A percentile compares a stretch with the other conserved stretches of the same genome.
These are phyloP conservation scores for Biston stratarius DNA, from an alignment of 2,888 invertebrate genomes.

Conservation along the genomic window DNA sequence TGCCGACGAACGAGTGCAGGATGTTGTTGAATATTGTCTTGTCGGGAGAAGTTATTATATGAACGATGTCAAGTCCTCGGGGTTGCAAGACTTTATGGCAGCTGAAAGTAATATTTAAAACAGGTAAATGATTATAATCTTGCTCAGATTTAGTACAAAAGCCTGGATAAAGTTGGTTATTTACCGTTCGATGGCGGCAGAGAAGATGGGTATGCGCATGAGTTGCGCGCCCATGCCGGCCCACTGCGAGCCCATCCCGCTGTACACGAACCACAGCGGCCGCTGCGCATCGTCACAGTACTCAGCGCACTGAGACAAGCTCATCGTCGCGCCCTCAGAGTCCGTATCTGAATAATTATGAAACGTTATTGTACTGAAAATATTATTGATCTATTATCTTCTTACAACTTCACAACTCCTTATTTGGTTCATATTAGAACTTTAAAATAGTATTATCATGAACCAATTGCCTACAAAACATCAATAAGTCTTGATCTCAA, in stretches of 20 bases:
- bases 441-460: too few species aligned
- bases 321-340: neutral
- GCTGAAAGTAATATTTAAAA: constrained; percentile 18
- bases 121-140: neutral
- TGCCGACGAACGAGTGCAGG: constrained; percentile 85
- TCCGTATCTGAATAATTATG: neutral
- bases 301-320: constrained; percentile 16
- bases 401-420: neutral
- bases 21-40: constrained; percentile 45
- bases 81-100: constrained; percentile 32
- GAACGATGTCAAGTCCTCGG: constrained; percentile 34
- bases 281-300: constrained; percentile 66
- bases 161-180: neutral
- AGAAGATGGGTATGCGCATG: constrained; percentile 88
- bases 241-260: constrained; percentile 91
- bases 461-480: too few species aligned
- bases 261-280: constrained; percentile 90
- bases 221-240: constrained; percentile 88
- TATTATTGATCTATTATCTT: too few species aligned
- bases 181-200: constrained; percentile 80
- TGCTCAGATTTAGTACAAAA: neutral
- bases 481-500: too few species aligned
- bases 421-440: neutral
- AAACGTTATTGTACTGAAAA: too few species aligned
- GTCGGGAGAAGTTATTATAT: constrained; percentile 36